Evolutionary conservation across 2,113 vertebrate genomes (phyloP), one percentile per base, ranked within the genome.

Genomic region (Synodontis membranacea): DNA sequence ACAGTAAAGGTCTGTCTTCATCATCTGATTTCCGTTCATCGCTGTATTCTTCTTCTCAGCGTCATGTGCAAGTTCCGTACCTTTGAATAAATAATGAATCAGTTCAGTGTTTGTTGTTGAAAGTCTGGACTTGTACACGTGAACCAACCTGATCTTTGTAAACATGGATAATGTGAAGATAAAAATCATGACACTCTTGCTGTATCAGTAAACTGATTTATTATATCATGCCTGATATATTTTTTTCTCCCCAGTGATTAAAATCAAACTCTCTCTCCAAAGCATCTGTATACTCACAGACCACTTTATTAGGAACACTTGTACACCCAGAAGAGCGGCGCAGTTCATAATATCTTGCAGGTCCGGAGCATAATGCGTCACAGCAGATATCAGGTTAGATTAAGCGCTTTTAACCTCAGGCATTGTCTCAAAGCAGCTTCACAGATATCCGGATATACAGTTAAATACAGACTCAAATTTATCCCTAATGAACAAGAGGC

Each of bases 11-110:
- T 44, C 70, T 48, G 48, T n/a, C 72, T 72, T 62, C 14, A 15
- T 66, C 34, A 34, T 79, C 17, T 78, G 50, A 58, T 82, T 81
- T 56, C 48, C 56, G 31, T 68, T 42, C 78, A 54, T 79, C 12
- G 34, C 39, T 1, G 10, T 66, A 14, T n/a, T 28, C 0, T n/a
- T 54, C 19, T 84, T 58, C 66, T 25, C 9, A 2, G 31, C 15
- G 39, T 68, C 64, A 5, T 68, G 37, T 42, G 70, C 28, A 23
- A 25, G 23, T 74, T 74, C 0, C 28, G 9, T 21, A 4, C 3
- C 12, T 46, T 28, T 11, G 10, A n/a, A n/a, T n/a, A n/a, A n/a
- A n/a, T n/a, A n/a, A n/a, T n/a, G n/a, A n/a, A 46, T 28, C 8
- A 44, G 48, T 75, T 15, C 25, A 15, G 68, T 37, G 39, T 44